Conservation (phyloP, 2,113 vertebrate species). For the Gallinago paraguaiae region DNA sequence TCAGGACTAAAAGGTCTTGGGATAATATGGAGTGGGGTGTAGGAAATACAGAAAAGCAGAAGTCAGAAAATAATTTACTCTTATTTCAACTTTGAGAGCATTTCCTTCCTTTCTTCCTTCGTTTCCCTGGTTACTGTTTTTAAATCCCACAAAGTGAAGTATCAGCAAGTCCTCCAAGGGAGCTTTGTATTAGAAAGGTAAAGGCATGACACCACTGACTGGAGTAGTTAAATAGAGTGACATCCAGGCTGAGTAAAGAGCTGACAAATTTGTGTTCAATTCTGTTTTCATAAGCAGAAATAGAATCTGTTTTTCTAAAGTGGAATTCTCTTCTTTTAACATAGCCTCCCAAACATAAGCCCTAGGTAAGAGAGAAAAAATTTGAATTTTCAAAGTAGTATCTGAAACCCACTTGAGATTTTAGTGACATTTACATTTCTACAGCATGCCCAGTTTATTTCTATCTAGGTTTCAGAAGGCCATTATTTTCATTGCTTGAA, state of each 20-base stretch:
- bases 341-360: background rate
- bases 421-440: slow-evolving; percentile 46
- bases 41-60: background rate
- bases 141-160: background rate
- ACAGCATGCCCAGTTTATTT: slow-evolving; percentile 6
- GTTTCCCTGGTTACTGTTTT: background rate
- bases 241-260: background rate
- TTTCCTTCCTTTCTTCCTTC: background rate
- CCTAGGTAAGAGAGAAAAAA: background rate
- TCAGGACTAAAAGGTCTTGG: background rate
- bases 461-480: background rate
- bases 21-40: rapidly evolving
- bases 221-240: background rate
- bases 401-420: background rate
- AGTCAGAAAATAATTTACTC: background rate
- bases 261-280: background rate
- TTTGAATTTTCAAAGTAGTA: background rate
- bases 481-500: slow-evolving; percentile 8
- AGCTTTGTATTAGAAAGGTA: background rate
- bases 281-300: background rate
- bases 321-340: background rate
- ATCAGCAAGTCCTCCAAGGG: background rate
- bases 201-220: background rate
- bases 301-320: background rate
- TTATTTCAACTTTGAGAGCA: background rate